Base-by-base conservation (phyloP, 2,797 vertebrate genomes). In the Tachyglossus aculeatus region DNA sequence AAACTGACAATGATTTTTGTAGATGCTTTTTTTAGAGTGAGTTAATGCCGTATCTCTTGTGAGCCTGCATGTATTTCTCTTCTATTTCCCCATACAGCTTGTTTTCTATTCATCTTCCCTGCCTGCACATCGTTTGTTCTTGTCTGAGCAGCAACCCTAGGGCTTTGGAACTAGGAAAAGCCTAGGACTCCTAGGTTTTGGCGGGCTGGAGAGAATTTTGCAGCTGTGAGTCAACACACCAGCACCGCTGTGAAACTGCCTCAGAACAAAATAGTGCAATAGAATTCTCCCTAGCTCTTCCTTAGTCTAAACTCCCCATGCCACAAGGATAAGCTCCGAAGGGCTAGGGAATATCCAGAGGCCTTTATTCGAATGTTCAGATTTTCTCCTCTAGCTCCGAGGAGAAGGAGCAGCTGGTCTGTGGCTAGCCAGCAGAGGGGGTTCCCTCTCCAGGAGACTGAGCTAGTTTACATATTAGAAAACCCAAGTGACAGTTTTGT, bases 361-460 rank as follows among this genome's bases (percentile, higher is more conserved):
- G 45, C 10, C 25, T 22, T 61, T 45, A 22, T 25, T 9, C 29
- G 1, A 27, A 0, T 21, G 11, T 22, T 43, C 25, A 7, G 8
- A 24, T 57, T 41, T 57, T 45, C 33, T 57, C 45, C 33, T 45
- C 16, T 16, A 25, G 10, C 15, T 40, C 3, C 18, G 19, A 32
- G 45, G 43, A n/a, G 48, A 59, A 21, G 62, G 21, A 68, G 4
- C 15, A 16, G 12, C 65, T 80, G 61, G 44, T 73, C 64, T 77
- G 47, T 84, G 56, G 82, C 79, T 70, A 59, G 53, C 73, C 88
- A 89, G 87, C 72, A 86, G 89, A 82, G 88, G 86, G 86, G 79
- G 77, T 80, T 60, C 70, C 75, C 67, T 87, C 85, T 85, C 85
- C 62, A 88, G 71, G 43, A 84, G 73, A 83, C 18, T 9, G 19